Evolutionary conservation across 2,888 invertebrate genomes (phyloP).

Genomic region (Oxyscelio sp.): DNA sequence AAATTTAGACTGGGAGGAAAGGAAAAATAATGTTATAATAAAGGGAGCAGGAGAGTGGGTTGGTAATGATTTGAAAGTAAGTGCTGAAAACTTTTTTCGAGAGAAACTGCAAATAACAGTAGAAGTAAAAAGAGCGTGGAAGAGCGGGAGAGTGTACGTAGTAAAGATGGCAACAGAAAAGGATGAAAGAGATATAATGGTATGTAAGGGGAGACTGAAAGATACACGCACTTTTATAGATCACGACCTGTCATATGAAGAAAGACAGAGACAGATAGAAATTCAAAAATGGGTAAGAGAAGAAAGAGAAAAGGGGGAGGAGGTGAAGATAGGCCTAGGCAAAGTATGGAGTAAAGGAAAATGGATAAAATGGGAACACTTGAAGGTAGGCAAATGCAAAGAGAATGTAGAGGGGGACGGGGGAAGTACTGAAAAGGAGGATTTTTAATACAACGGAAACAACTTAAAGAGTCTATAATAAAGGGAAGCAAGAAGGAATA

Average conservation of each 20-base stretch:
- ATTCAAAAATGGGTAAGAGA: neutral
- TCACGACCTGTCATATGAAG: neutral
- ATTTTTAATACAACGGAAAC: neutral
- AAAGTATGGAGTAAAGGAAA: neutral
- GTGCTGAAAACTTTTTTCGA: neutral
- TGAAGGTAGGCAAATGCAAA: neutral
- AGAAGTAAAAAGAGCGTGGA: neutral
- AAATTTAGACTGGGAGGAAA: too few relatives aligned
- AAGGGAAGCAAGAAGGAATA: too few relatives aligned
- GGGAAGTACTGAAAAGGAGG: neutral
- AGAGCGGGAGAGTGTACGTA: neutral
- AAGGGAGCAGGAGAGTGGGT: neutral
- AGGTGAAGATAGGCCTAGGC: neutral
- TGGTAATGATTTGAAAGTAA: neutral
- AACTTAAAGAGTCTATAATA: too few relatives aligned
- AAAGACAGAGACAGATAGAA: neutral
- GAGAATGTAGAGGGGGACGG: neutral
- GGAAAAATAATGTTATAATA: neutral
- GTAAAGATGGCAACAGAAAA: slow-evolving; percentile 4
- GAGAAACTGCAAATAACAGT: neutral
- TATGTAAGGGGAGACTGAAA: neutral
- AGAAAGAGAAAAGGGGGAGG: neutral
- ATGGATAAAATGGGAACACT: neutral
- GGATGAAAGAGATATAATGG: slow-evolving; percentile 14
- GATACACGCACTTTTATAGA: neutral